These are phyloP conservation scores for Cephonodes hylas DNA, from an alignment of 2,888 invertebrate genomes.

Conservation along the genomic window DNA sequence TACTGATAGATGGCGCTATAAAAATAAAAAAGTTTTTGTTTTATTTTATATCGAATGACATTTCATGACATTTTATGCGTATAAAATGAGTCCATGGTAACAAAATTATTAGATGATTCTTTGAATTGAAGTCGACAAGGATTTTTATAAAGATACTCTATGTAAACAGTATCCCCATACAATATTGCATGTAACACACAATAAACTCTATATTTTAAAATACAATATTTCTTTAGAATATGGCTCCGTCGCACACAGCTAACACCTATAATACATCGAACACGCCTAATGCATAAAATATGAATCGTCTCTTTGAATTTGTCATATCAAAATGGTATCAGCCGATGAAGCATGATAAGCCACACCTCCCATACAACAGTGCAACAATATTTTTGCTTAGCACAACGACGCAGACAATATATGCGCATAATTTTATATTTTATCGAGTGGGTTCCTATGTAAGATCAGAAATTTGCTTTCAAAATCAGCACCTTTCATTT, in stretches of 20 bases:
- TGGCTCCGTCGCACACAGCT: conserved; percentile 18
- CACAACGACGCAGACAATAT: conserved; percentile 50
- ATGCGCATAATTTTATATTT: conserved; percentile 52
- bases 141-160: too few relatives aligned
- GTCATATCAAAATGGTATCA: conserved; percentile 64
- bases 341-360: conserved; percentile 48
- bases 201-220: not conserved
- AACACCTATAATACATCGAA: conserved; percentile 31
- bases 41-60: too few relatives aligned
- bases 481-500: conserved; percentile 34
- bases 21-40: too few relatives aligned
- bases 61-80: too few relatives aligned
- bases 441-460: conserved; percentile 34
- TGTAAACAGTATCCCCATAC: not conserved
- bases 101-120: too few relatives aligned
- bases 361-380: conserved; percentile 46
- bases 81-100: too few relatives aligned
- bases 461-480: conserved; percentile 32
- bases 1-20: not conserved
- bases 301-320: conserved; percentile 70
- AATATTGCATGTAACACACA: not conserved
- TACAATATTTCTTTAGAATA: conserved; percentile 6
- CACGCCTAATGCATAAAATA: conserved; percentile 72
- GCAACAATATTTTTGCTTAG: conserved; percentile 46
- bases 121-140: too few relatives aligned